Base-by-base conservation (phyloP, 2,797 vertebrate genomes). In the Margarornis squamiger region DNA sequence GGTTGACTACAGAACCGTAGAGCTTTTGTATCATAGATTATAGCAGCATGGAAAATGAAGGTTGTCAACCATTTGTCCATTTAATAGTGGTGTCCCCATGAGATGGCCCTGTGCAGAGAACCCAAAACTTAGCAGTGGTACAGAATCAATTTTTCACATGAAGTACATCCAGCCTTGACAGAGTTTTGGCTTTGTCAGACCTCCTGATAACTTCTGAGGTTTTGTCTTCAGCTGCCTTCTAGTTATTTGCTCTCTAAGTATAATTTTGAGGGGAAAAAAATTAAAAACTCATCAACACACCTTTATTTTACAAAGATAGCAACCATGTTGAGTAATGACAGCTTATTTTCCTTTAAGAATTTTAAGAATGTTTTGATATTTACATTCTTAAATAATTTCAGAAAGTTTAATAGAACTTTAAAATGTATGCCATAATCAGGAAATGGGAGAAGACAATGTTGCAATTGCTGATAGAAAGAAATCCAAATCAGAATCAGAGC, bases 281-380 rank as follows among this genome's bases (percentile, higher is more conserved):
- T 36, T 23, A 27, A 48, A n/a, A 14, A 4, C 17, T 78, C 1
- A 5, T 57, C 17, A 70, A 85, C 1, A 34, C 0, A 39, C 0
- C 0, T 73, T 73, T 46, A 63, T 38, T 88, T 80, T 48, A 70
- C 14, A 86, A 52, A 91, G 30, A 46, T 6, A 61, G 19, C 5
- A 57, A 39, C 10, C 57, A 21, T 38, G 4, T 14, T 70, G 18
- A 51, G 12, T n/a, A 39, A 66, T 26, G 12, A 23, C 3, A 51
- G 5, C 2, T 72, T 86, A 16, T 72, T 75, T 89, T 62, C 51
- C 20, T 58, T 36, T 54, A 67, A 72, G 12, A 72, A 67, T 49
- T 58, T 36, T 54, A 67, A 67, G 12, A 72, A 67, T 49, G 4
- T 23, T 54, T 62, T 54, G 27, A 68, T 15, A 63, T 76, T 67